Conservation (phyloP, 2,888 invertebrate species). For the Campopleginae sp. region DNA sequence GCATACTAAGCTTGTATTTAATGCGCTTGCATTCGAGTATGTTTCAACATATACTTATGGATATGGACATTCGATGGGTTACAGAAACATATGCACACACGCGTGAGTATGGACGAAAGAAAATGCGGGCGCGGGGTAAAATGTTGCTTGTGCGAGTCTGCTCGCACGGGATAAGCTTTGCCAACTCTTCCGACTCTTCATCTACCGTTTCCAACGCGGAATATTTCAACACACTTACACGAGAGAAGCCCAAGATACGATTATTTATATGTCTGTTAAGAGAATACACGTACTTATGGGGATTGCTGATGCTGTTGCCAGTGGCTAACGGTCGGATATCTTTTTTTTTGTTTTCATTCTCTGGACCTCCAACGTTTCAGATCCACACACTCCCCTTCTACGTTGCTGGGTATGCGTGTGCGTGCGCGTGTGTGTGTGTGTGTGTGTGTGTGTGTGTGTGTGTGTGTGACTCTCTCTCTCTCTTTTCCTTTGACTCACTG, state of each 20-base stretch:
- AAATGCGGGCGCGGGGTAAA: constrained; percentile 28
- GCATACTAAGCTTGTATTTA: constrained; percentile 27
- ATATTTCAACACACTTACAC: constrained; percentile 38
- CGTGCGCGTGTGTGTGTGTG: constrained; percentile 3
- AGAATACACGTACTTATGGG: constrained; percentile 55
- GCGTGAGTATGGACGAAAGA: constrained; percentile 23
- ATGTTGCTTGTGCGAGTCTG: constrained; percentile 10
- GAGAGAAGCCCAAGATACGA: constrained; percentile 20
- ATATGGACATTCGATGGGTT: constrained; percentile 6
- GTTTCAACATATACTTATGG: not conserved
- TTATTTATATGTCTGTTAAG: constrained; percentile 44
- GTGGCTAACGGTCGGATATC: constrained; percentile 61
- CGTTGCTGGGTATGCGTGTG: not conserved
- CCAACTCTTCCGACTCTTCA: constrained; percentile 44
- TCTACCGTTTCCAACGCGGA: constrained; percentile 29
- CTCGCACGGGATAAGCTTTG: constrained; percentile 13
- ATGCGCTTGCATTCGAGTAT: constrained; percentile 18
- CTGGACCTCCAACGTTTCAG: constrained; percentile 34
- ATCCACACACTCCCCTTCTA: not conserved
- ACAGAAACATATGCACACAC: not conserved
- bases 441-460: constrained; percentile 2
- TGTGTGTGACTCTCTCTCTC: constrained; percentile 9
- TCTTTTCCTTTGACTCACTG: constrained; percentile 21
- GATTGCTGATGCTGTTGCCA: constrained; percentile 51
- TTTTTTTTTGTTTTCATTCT: constrained; percentile 39